Conservation (phyloP, 2,888 invertebrate species). For the Thymelicus acteon region DNA sequence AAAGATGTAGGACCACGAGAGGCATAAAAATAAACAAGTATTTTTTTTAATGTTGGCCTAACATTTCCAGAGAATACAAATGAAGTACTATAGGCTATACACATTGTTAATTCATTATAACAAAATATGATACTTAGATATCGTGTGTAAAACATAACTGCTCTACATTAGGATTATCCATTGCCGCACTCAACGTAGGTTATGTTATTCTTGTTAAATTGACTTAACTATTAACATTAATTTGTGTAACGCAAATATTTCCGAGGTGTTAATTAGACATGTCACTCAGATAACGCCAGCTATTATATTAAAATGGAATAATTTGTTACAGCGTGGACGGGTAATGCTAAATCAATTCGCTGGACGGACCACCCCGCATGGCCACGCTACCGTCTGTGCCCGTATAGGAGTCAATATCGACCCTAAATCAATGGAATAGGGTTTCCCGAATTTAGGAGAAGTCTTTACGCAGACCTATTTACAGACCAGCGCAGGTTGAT, state of each 20-base stretch:
- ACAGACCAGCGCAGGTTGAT: slow-evolving; percentile 49
- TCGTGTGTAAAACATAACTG: neutral
- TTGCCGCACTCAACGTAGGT: neutral
- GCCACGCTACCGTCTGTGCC: slow-evolving; percentile 43
- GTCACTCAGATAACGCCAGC: slow-evolving; percentile 1
- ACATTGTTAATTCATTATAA: too few relatives aligned
- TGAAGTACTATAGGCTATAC: too few relatives aligned
- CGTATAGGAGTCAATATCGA: slow-evolving; percentile 17
- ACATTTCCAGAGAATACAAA: too few relatives aligned
- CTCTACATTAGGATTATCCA: neutral
- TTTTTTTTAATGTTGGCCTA: too few relatives aligned
- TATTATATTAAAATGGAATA: slow-evolving; percentile 12
- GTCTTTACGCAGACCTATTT: slow-evolving; percentile 39
- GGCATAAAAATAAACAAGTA: too few relatives aligned
- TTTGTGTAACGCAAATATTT: neutral
- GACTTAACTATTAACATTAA: slow-evolving; percentile 1
- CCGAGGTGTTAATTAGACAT: slow-evolving; percentile 12
- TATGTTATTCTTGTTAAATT: neutral
- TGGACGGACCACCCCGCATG: slow-evolving; percentile 54
- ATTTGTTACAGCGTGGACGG: slow-evolving; percentile 12
- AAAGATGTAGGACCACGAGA: too few relatives aligned
- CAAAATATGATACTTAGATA: too few relatives aligned
- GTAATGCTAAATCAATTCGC: slow-evolving; percentile 56
- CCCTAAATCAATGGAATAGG: slow-evolving; percentile 37
- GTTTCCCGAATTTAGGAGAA: slow-evolving; percentile 22